Evolutionary conservation across 2,888 invertebrate species (phyloP).

Genomic region (Hypomecis punctinalis): DNA sequence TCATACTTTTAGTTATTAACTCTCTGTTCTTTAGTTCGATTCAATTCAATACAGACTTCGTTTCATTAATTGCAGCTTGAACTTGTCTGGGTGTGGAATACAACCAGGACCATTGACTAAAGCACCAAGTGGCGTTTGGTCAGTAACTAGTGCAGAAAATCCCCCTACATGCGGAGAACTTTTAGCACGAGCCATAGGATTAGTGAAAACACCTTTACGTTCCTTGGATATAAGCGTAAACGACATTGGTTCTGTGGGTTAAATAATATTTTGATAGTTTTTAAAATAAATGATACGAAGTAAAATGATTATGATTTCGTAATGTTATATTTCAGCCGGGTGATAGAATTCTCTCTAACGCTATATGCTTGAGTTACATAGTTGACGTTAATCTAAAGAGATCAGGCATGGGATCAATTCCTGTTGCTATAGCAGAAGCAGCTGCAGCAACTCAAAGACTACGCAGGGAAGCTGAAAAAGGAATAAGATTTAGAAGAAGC

Average conservation of each 20-base stretch:
- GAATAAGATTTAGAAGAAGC: constrained; percentile 75
- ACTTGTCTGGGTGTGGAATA: constrained; percentile 81
- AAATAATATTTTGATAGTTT: not conserved
- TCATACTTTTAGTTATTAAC: not conserved
- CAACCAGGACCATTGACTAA: constrained; percentile 68
- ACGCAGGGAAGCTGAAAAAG: constrained; percentile 77
- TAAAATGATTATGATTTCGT: not conserved
- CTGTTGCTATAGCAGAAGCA: constrained; percentile 77
- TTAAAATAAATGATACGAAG: too few relatives aligned
- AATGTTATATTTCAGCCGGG: constrained; percentile 63
- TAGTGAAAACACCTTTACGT: constrained; percentile 78
- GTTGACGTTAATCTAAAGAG: constrained; percentile 76
- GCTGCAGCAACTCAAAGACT: constrained; percentile 77
- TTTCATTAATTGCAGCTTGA: constrained; percentile 61
- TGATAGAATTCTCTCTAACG: constrained; percentile 72
- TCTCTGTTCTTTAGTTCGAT: not conserved
- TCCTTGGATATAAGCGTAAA: constrained; percentile 80
- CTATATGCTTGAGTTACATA: constrained; percentile 77
- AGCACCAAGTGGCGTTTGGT: constrained; percentile 81
- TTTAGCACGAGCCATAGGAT: constrained; percentile 78
- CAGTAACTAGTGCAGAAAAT: constrained; percentile 74
- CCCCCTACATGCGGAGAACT: constrained; percentile 80
- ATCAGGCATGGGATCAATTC: constrained; percentile 76
- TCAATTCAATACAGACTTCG: not conserved
- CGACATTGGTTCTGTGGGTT: constrained; percentile 75